These are phyloP conservation scores for Drosophila kikkawai DNA, from an alignment of 1,140 invertebrate species.

Conservation along the genomic window DNA sequence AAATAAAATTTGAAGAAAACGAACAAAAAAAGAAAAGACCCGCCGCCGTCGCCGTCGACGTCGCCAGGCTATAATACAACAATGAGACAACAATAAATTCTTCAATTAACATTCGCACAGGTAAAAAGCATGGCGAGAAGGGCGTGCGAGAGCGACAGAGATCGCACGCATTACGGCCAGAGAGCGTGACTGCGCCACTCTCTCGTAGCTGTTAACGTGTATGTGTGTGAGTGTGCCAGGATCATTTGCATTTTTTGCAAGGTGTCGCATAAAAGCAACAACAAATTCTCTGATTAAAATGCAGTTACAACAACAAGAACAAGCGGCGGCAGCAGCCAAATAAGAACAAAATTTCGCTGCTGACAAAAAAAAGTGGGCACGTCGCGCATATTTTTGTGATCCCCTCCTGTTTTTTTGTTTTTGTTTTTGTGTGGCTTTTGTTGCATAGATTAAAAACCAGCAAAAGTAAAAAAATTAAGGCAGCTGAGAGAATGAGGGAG, in stretches of 20 bases:
- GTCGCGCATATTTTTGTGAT: slow-evolving; percentile 71
- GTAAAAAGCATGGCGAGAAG: slow-evolving; percentile 66
- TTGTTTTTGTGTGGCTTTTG: slow-evolving; percentile 40
- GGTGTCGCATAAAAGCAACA: slow-evolving; percentile 61
- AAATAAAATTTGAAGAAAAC: slow-evolving; percentile 77
- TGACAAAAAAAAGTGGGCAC: slow-evolving; percentile 77
- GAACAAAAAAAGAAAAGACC: slow-evolving; percentile 44
- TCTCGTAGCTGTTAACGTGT: slow-evolving; percentile 4
- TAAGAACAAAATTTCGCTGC: slow-evolving; percentile 61
- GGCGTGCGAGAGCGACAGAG: slow-evolving; percentile 21
- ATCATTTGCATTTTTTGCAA: slow-evolving; percentile 82
- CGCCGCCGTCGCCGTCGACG: slow-evolving; percentile 44
- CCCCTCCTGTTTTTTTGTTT: slow-evolving; percentile 40
- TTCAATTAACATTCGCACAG: slow-evolving; percentile 83
- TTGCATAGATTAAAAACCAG: slow-evolving; percentile 71
- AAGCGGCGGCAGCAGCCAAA: slow-evolving; percentile 19
- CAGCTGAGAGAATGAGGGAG: slow-evolving; percentile 10
- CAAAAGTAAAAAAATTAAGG: slow-evolving; percentile 45
- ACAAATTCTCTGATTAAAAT: slow-evolving; percentile 48
- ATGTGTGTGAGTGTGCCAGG: slow-evolving; percentile 52
- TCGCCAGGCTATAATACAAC: slow-evolving; percentile 74
- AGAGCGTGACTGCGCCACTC: slow-evolving; percentile 37
- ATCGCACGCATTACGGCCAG: slow-evolving; percentile 8
- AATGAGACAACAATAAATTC: slow-evolving; percentile 82
- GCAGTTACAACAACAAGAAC: slow-evolving; percentile 36